Base-by-base conservation (phyloP, 1,140 invertebrate species). In the Diachasma alloeum region DNA sequence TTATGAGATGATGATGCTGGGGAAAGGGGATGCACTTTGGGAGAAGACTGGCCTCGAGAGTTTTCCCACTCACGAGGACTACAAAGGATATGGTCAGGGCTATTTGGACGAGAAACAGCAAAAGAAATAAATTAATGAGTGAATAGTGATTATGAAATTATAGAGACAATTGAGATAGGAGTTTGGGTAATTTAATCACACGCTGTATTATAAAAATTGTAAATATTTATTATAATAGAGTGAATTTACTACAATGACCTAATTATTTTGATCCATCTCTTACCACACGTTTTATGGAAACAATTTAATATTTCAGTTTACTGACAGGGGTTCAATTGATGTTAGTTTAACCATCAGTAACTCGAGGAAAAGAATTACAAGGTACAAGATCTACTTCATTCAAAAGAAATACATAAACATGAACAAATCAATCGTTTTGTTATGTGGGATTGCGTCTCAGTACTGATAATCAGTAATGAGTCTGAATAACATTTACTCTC, bases 11-110 rank as follows among this genome's bases (percentile, higher is more conserved):
- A n/a, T n/a, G n/a, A 82, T 78, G 19, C 59, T 2, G 75, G 75
- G 67, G 66, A 67, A 36, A 48, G 39, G 19, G 72, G 67, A 72
- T 37, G 72, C 56, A 48, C 13, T 19, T 0, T 74, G 4, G 1
- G 67, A 67, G 8, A n/a, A 46, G 5, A 1, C 17, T 0, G 66
- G n/a, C 26, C 9, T 24, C 0, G 17, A 24, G 10, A 70, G 74
- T n/a, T 89, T 83, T 81, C 87, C 87, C 31, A 11, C 68, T 22
- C 88, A 87, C 56, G 78, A 87, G 36, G 88, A 89, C 6, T 89
- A 88, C 63, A 75, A 82, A 75, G 10, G 80, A 15, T 6, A 42
- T 66, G 80, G 77, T 17, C 4, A n/a, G 48, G 11, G 82, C 56
- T 85, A 85, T 17, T 63, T 31, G 44, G 76, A 69, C 19, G 56